These are phyloP conservation scores for Taenaris catops DNA, from an alignment of 2,888 invertebrate genomes.

Conservation along the genomic window DNA sequence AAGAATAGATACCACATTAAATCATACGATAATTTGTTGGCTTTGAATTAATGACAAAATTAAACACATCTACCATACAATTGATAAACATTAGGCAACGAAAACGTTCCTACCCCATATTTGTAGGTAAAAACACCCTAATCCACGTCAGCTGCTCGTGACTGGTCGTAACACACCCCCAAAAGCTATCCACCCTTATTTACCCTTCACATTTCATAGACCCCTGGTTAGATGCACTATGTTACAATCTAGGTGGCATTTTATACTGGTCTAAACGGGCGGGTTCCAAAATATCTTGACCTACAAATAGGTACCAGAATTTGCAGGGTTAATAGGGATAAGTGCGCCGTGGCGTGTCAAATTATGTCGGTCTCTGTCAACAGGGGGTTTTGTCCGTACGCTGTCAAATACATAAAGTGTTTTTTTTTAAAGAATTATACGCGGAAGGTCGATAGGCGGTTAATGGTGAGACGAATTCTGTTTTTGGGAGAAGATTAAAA, in stretches of 20 bases:
- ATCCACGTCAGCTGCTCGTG: constrained; percentile 75
- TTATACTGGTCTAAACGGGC: constrained; percentile 34
- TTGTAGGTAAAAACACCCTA: constrained; percentile 72
- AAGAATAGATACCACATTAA: too few relatives aligned
- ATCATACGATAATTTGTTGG: constrained; percentile 16
- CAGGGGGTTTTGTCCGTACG: constrained; percentile 36
- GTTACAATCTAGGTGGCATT: constrained; percentile 36
- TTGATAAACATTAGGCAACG: constrained; percentile 33
- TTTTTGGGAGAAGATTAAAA: constrained; percentile 16
- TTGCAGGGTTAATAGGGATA: constrained; percentile 19
- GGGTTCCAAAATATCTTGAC: constrained; percentile 34
- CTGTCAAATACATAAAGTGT: constrained; percentile 67
- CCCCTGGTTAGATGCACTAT: constrained; percentile 30
- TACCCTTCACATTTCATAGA: constrained; percentile 48
- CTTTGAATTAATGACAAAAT: constrained; percentile 25
- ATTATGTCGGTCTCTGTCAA: constrained; percentile 31
- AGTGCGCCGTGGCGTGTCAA: constrained; percentile 32
- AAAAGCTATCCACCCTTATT: constrained; percentile 39
- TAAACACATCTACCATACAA: constrained; percentile 26
- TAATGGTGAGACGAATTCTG: constrained; percentile 25
- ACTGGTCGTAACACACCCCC: constrained; percentile 53
- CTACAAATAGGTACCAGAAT: constrained; percentile 29
- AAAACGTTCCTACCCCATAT: constrained; percentile 41
- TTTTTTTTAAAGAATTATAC: constrained; percentile 38
- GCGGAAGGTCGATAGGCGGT: constrained; percentile 39